A percentile compares a stretch with the other conserved stretches of the same genome.
Conservation (phyloP, 2,888 invertebrate species). For the Boloria euphrosyne region DNA sequence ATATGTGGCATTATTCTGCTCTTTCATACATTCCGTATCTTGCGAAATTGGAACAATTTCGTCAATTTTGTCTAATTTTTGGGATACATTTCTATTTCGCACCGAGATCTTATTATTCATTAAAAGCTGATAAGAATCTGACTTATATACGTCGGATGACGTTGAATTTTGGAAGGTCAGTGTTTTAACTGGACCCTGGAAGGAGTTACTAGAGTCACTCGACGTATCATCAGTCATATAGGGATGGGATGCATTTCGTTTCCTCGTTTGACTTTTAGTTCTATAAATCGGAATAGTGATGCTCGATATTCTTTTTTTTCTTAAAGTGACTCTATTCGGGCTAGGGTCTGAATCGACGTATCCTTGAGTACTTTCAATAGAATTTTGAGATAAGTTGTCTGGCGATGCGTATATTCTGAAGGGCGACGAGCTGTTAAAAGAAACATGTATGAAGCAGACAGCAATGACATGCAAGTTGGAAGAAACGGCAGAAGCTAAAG, state of each 20-base stretch:
- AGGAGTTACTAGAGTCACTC: slow-evolving; percentile 56
- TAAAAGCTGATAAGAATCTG: slow-evolving; percentile 66
- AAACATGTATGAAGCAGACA: slow-evolving; percentile 40
- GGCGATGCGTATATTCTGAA: slow-evolving; percentile 47
- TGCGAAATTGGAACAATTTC: slow-evolving; percentile 47
- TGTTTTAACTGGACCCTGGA: slow-evolving; percentile 43
- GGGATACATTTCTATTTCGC: slow-evolving; percentile 36
- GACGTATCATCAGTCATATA: slow-evolving; percentile 48
- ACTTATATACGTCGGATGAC: slow-evolving; percentile 56
- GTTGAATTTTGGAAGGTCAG: slow-evolving; percentile 49
- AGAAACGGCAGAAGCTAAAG: slow-evolving; percentile 42
- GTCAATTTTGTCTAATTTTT: slow-evolving; percentile 53
- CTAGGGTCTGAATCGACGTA: slow-evolving; percentile 68
- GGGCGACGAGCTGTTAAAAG: slow-evolving; percentile 50
- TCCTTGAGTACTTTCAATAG: slow-evolving; percentile 65
- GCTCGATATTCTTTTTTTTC: slow-evolving; percentile 52
- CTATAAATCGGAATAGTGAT: slow-evolving; percentile 25
- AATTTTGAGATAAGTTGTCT: slow-evolving; percentile 45
- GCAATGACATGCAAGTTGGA: slow-evolving; percentile 24
- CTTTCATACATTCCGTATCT: slow-evolving; percentile 30
- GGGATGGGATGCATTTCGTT: slow-evolving; percentile 16
- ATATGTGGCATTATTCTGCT: slow-evolving; percentile 12
- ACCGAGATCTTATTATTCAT: slow-evolving; percentile 46
- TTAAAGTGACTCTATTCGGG: slow-evolving; percentile 46
- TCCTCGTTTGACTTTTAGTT: slow-evolving; percentile 13